phyloP scores from a whole-genome alignment of 2,888 invertebrate species.

The Drosophila hawaiiensis region DNA sequence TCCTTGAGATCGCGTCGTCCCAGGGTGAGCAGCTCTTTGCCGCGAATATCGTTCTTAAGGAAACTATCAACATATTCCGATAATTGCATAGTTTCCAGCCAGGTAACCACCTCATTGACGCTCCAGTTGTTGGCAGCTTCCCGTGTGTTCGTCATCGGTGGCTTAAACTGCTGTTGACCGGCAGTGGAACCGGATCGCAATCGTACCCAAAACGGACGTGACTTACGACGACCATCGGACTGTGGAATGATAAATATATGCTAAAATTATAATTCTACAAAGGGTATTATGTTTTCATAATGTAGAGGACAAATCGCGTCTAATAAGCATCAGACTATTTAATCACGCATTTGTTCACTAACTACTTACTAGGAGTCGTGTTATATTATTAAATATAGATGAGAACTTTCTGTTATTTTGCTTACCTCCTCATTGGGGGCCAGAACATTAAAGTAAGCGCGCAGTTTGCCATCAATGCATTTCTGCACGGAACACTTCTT shows the following conservation, averaged over 20 bases:
- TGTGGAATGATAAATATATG: constrained; percentile 30
- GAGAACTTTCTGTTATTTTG: fast-evolving
- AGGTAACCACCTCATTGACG: constrained; percentile 94
- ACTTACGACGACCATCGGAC: constrained; percentile 87
- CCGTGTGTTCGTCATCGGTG: constrained; percentile 83
- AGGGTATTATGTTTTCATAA: not conserved
- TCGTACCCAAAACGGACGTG: constrained; percentile 90
- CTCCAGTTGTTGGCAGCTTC: constrained; percentile 91
- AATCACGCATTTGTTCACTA: not conserved
- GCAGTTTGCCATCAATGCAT: constrained; percentile 83
- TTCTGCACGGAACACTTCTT: constrained; percentile 88
- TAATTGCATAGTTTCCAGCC: constrained; percentile 95
- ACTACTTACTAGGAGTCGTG: not conserved
- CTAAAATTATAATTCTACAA: no score
- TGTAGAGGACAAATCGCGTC: not conserved
- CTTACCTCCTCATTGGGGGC: constrained; percentile 85
- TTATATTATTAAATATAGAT: not conserved
- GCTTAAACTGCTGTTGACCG: constrained; percentile 77
- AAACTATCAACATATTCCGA: constrained; percentile 97
- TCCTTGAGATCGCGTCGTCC: constrained; percentile 95
- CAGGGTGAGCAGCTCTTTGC: constrained; percentile 93
- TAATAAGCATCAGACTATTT: not conserved
- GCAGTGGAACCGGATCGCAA: constrained; percentile 86
- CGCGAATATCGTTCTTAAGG: constrained; percentile 95
- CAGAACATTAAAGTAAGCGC: constrained; percentile 84